Percentiles rank a stretch among this genome's conserved stretches.
phyloP scores from a whole-genome alignment of 1,140 invertebrate genomes.

The Papilio aristodemus region DNA sequence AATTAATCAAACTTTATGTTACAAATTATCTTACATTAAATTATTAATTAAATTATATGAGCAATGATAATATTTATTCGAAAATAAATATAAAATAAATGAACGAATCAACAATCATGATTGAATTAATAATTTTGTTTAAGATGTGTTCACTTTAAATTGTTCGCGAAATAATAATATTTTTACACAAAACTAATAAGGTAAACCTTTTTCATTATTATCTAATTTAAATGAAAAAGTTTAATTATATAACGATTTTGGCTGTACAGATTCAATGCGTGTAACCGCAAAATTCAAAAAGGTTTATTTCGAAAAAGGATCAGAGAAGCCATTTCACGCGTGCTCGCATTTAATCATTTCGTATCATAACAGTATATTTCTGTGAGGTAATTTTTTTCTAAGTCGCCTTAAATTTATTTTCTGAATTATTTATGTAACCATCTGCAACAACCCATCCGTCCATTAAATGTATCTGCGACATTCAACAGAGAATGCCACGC shows the following conservation, averaged over 20 bases:
- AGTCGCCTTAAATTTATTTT: conserved; percentile 1
- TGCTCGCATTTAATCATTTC: conserved; percentile 69
- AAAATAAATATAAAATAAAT: no score
- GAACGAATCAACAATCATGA: no score
- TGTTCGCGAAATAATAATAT: no score
- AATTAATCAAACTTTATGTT: not conserved
- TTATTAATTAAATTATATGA: no score
- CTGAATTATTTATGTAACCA: not conserved
- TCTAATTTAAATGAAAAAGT: not conserved
- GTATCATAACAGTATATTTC: conserved; percentile 44
- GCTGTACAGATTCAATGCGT: conserved; percentile 10
- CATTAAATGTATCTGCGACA: no score
- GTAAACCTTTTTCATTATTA: not conserved
- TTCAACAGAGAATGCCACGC: no score
- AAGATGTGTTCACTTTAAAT: no score
- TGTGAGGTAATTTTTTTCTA: conserved; percentile 23
- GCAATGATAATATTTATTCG: no score
- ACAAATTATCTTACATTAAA: conserved; percentile 4
- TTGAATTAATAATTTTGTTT: no score
- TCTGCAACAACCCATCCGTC: no score
- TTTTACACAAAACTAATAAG: no score
- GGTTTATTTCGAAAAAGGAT: conserved; percentile 58
- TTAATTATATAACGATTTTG: conserved; percentile 20
- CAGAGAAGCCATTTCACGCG: conserved; percentile 66
- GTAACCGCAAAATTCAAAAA: conserved; percentile 30